phyloP scores from a whole-genome alignment of 1,140 invertebrate species.

The Heliconius hermathena region DNA sequence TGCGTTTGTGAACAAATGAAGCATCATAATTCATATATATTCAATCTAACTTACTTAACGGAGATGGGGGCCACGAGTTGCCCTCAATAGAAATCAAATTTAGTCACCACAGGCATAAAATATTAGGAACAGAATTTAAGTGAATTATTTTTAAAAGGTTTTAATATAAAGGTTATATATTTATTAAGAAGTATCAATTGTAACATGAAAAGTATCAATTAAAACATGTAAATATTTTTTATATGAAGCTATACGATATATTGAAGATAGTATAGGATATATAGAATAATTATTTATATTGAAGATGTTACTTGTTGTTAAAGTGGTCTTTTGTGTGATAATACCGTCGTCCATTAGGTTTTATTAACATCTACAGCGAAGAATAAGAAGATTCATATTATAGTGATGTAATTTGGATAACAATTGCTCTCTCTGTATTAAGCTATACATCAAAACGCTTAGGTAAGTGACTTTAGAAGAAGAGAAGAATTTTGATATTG shows the following conservation, averaged over 20 bases:
- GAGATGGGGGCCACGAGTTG: slow-evolving; percentile 70
- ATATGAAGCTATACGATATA: neutral
- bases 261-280: neutral
- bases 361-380: neutral
- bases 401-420: neutral
- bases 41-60: slow-evolving; percentile 62
- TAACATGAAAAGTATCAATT: too few species aligned
- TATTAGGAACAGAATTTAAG: neutral
- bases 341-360: neutral
- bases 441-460: neutral
- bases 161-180: slow-evolving; percentile 7
- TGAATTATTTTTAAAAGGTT: neutral
- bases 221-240: neutral
- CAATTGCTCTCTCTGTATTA: neutral
- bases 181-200: neutral
- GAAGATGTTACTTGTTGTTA: neutral
- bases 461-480: too few species aligned
- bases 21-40: slow-evolving; percentile 45
- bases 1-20: slow-evolving; percentile 38
- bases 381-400: neutral
- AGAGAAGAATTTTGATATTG: too few species aligned
- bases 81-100: slow-evolving; percentile 74
- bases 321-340: neutral
- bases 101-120: slow-evolving; percentile 47
- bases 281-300: neutral